Conservation (phyloP, 2,797 vertebrate species). For the Sebastes hopkinsi region DNA sequence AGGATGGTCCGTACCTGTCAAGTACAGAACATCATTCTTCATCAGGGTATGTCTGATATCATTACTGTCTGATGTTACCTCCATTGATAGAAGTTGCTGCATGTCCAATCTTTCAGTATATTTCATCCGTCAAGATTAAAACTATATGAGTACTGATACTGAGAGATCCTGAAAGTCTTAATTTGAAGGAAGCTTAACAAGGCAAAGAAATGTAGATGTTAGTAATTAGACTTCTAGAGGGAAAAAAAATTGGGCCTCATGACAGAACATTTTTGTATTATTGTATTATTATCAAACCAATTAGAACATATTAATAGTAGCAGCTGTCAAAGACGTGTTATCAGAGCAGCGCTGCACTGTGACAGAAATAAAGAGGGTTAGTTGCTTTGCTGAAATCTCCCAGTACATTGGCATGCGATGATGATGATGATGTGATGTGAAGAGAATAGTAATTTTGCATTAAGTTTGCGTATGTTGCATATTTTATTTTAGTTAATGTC, state of each 20-base stretch:
- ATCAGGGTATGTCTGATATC: conserved; percentile 75
- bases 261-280: too few relatives aligned
- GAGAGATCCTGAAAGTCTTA: not conserved
- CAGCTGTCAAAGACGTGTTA: too few relatives aligned
- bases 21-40: conserved; percentile 76
- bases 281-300: too few relatives aligned
- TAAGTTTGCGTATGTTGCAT: not conserved
- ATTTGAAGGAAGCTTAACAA: too few relatives aligned
- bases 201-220: not conserved
- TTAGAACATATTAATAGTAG: too few relatives aligned
- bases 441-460: not conserved
- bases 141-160: not conserved
- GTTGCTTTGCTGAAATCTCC: too few relatives aligned
- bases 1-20: conserved; percentile 76
- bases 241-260: not conserved
- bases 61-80: conserved; percentile 7
- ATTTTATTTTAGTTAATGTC: not conserved
- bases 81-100: not conserved
- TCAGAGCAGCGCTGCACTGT: too few relatives aligned
- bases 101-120: not conserved
- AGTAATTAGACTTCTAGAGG: not conserved
- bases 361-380: too few relatives aligned
- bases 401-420: not conserved
- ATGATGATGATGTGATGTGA: not conserved
- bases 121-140: not conserved